Percentiles rank a stretch among this genome's conserved stretches.
These are phyloP conservation scores for Aspidiotus destructor DNA, from an alignment of 2,888 invertebrate genomes.

Conservation along the genomic window DNA sequence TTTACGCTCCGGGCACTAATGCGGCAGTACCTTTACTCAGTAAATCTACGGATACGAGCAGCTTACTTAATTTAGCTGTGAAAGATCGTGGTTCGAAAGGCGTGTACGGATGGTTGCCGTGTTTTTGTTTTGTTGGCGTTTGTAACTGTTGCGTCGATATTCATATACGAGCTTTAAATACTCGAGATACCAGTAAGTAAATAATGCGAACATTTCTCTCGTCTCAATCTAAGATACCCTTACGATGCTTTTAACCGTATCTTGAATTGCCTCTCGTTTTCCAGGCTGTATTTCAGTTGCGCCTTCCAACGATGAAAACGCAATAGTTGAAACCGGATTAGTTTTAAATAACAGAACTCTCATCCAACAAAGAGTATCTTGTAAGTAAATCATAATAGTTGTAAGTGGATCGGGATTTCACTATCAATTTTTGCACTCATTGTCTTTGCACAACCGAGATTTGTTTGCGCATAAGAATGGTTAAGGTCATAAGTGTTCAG, in stretches of 20 bases:
- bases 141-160: conserved; percentile 28
- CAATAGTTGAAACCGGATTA: conserved; percentile 1
- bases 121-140: conserved; percentile 5
- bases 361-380: conserved; percentile 6
- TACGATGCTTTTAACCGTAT: background rate
- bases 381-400: conserved; percentile 10
- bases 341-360: conserved; percentile 3
- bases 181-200: conserved; percentile 7
- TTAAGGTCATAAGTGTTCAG: no score
- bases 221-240: no score
- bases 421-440: no score
- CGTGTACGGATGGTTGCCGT: conserved; percentile 21
- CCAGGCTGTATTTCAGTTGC: conserved; percentile 14
- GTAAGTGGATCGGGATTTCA: background rate
- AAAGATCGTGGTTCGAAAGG: conserved; percentile 1
- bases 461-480: background rate
- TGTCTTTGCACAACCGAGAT: background rate
- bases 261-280: background rate
- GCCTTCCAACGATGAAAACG: background rate
- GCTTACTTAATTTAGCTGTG: no score
- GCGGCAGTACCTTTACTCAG: conserved; percentile 6
- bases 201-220: background rate
- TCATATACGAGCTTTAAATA: conserved; percentile 9
- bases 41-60: background rate
- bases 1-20: conserved; percentile 18